Evolutionary conservation across 2,888 invertebrate genomes (phyloP).

Genomic region (Lordiphosa andalusiaca): DNA sequence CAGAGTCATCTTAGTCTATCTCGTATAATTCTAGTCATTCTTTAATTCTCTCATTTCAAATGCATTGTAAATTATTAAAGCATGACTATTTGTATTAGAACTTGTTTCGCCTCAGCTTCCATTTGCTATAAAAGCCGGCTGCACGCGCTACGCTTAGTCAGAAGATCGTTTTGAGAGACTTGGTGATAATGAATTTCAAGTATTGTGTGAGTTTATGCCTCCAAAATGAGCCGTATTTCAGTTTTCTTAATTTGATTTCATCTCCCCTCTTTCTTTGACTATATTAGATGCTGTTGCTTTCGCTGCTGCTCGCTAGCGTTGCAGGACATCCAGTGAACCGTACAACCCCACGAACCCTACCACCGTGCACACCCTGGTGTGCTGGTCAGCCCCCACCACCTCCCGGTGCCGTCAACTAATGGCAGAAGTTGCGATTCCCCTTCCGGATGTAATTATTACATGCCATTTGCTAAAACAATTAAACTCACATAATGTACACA

Average conservation of each 20-base stretch:
- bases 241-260: not conserved
- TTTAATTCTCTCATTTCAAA: no score
- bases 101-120: not conserved
- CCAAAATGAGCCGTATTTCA: not conserved
- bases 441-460: conserved; percentile 42
- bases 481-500: conserved; percentile 53
- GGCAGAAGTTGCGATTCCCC: not conserved
- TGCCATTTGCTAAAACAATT: conserved; percentile 53
- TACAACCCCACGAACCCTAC: conserved; percentile 3
- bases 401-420: conserved; percentile 45
- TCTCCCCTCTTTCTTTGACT: not conserved
- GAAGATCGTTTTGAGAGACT: not conserved
- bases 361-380: conserved; percentile 55
- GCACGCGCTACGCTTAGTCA: not conserved
- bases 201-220: conserved; percentile 38
- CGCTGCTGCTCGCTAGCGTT: conserved; percentile 33
- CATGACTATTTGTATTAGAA: not conserved
- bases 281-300: conserved; percentile 38
- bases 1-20: no score
- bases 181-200: conserved; percentile 9
- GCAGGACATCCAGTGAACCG: conserved; percentile 6
- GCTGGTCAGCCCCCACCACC: conserved; percentile 49
- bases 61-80: no score
- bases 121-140: conserved; percentile 5
- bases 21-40: no score